Conservation (phyloP, 2,797 vertebrate species). For the Nyctibius grandis region DNA sequence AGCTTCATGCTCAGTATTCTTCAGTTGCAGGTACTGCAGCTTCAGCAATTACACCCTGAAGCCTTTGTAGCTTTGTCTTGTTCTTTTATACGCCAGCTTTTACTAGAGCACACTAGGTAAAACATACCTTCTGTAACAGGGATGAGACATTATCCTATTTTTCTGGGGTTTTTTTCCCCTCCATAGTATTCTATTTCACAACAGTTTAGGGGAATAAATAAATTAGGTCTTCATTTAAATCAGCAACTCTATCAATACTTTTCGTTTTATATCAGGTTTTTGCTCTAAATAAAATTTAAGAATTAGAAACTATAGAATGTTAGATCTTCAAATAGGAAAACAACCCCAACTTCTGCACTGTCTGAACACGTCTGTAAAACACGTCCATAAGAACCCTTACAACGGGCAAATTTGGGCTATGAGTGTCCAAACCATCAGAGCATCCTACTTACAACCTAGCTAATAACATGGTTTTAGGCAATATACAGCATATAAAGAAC, state of each 20-base stretch:
- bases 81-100: neutral
- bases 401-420: neutral
- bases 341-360: neutral
- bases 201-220: neutral
- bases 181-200: neutral
- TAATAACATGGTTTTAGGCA: neutral
- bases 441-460: accelerated
- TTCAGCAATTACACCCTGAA: neutral
- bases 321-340: neutral
- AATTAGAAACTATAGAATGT: neutral
- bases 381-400: neutral
- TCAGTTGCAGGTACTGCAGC: neutral
- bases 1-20: neutral
- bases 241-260: neutral
- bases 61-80: neutral
- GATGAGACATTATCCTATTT: neutral
- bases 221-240: neutral
- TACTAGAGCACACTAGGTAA: neutral
- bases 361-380: neutral
- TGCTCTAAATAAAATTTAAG: neutral
- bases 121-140: neutral
- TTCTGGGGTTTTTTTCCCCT: neutral
- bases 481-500: neutral
- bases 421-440: too few species aligned
- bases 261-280: neutral